These are phyloP conservation scores for Etheostoma spectabile DNA, from an alignment of 2,113 vertebrate species.

Conservation along the genomic window DNA sequence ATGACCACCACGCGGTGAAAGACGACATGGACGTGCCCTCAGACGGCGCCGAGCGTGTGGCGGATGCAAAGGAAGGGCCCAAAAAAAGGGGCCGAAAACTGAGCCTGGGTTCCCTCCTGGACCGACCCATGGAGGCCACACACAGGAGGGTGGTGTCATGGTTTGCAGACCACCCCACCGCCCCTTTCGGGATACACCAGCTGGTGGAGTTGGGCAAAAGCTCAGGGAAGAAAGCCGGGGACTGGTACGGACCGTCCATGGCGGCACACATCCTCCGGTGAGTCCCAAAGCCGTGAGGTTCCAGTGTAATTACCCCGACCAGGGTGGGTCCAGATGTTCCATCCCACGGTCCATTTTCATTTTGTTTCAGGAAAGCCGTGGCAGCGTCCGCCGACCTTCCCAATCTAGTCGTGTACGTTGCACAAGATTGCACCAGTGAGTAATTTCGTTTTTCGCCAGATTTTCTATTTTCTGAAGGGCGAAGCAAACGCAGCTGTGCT, in stretches of 20 bases:
- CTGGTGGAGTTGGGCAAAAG: conserved; percentile 87
- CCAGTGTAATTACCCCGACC: rapidly evolving
- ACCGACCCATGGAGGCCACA: conserved; percentile 73
- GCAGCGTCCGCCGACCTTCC: conserved; percentile 75
- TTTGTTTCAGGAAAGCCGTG: conserved; percentile 88
- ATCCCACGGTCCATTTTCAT: not conserved
- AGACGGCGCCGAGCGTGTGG: not conserved
- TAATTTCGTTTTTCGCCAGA: conserved; percentile 8
- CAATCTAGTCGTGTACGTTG: conserved; percentile 87
- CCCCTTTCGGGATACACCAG: conserved; percentile 89
- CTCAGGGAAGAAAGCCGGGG: conserved; percentile 90
- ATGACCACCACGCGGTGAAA: conserved; percentile 63
- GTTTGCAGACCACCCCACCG: conserved; percentile 86
- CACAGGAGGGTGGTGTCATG: conserved; percentile 87
- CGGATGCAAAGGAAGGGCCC: not conserved
- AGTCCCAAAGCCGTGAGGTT: conserved; percentile 47
- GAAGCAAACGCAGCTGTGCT: conserved; percentile 1
- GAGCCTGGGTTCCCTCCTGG: conserved; percentile 68
- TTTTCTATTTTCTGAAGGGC: not conserved
- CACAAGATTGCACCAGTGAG: conserved; percentile 93
- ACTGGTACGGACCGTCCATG: conserved; percentile 93
- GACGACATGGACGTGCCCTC: conserved; percentile 81
- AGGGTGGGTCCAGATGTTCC: not conserved
- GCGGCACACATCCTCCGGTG: conserved; percentile 91
- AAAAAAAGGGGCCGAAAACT: conserved; percentile 33